These are phyloP conservation scores for Parthenolecanium corni DNA, from an alignment of 2,888 invertebrate species.

Conservation along the genomic window DNA sequence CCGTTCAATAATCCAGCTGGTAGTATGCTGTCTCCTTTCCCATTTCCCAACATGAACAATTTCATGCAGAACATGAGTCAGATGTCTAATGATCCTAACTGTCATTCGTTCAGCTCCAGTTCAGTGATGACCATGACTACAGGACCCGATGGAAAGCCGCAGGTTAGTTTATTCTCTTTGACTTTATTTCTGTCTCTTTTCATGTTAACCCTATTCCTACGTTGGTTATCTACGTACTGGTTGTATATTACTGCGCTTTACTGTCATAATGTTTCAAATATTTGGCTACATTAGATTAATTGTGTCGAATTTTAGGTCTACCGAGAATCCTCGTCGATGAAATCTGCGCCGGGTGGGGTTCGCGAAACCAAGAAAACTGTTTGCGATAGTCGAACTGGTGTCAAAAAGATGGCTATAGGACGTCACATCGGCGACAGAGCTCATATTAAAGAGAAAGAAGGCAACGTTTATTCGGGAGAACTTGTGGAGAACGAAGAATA, in stretches of 20 bases:
- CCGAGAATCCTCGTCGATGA: slow-evolving; percentile 74
- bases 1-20: slow-evolving; percentile 30
- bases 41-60: slow-evolving; percentile 41
- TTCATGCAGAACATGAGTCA: slow-evolving; percentile 46
- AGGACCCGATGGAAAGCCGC: slow-evolving; percentile 74
- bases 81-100: slow-evolving; percentile 41
- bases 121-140: slow-evolving; percentile 79
- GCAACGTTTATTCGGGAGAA: slow-evolving; percentile 73
- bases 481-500: slow-evolving; percentile 83
- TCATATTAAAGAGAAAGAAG: slow-evolving; percentile 80
- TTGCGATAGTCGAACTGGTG: slow-evolving; percentile 73
- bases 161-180: slow-evolving; percentile 39
- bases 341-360: slow-evolving; percentile 71
- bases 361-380: slow-evolving; percentile 78
- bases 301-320: slow-evolving; percentile 45
- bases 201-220: too few relatives aligned
- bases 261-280: too few relatives aligned
- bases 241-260: too few relatives aligned
- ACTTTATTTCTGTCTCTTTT: too few relatives aligned
- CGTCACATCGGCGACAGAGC: slow-evolving; percentile 88
- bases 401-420: slow-evolving; percentile 89
- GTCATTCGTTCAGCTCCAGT: slow-evolving; percentile 60
- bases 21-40: slow-evolving; percentile 52
- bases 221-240: too few relatives aligned
- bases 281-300: too few relatives aligned